phyloP scores from a whole-genome alignment of 2,888 invertebrate genomes.

The Atherix ibis region DNA sequence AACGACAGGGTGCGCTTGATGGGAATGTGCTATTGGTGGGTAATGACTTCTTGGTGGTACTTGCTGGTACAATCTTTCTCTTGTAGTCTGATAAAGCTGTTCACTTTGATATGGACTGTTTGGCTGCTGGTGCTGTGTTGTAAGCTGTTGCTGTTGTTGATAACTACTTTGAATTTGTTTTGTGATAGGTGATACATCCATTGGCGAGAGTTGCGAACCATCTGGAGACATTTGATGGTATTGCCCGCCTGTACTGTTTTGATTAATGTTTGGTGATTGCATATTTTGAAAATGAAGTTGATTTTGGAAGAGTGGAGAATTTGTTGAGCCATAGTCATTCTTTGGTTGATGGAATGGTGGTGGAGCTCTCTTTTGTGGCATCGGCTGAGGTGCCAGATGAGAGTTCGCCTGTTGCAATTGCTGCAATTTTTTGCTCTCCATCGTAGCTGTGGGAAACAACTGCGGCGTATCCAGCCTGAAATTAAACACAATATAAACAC shows the following conservation, averaged over 20 bases:
- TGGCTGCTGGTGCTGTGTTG: conserved; percentile 13
- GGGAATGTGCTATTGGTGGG: conserved; percentile 21
- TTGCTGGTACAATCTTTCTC: conserved; percentile 43
- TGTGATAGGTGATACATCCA: conserved; percentile 25
- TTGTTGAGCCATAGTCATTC: conserved; percentile 39
- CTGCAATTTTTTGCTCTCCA: conserved; percentile 50
- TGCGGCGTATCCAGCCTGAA: conserved; percentile 57
- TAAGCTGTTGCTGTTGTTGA: conserved; percentile 41
- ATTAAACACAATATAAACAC: conserved; percentile 9
- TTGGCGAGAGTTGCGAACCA: conserved; percentile 24
- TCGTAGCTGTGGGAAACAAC: conserved; percentile 42
- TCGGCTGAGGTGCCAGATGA: conserved; percentile 32
- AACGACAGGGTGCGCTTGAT: conserved; percentile 22
- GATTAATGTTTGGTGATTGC: conserved; percentile 16
- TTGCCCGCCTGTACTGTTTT: conserved; percentile 14
- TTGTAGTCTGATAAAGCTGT: conserved; percentile 29
- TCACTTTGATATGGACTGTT: conserved; percentile 19
- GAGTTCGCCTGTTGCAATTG: conserved; percentile 29
- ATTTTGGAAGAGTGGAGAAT: conserved; percentile 31
- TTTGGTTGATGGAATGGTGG: conserved; percentile 33
- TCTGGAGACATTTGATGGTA: conserved; percentile 12
- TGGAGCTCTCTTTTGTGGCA: conserved; percentile 35
- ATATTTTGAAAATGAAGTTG: conserved; percentile 16
- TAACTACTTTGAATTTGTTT: conserved; percentile 19
- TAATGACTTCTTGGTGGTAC: conserved; percentile 37